phyloP scores from a whole-genome alignment of 2,888 invertebrate genomes.

The Heliconius sara region DNA sequence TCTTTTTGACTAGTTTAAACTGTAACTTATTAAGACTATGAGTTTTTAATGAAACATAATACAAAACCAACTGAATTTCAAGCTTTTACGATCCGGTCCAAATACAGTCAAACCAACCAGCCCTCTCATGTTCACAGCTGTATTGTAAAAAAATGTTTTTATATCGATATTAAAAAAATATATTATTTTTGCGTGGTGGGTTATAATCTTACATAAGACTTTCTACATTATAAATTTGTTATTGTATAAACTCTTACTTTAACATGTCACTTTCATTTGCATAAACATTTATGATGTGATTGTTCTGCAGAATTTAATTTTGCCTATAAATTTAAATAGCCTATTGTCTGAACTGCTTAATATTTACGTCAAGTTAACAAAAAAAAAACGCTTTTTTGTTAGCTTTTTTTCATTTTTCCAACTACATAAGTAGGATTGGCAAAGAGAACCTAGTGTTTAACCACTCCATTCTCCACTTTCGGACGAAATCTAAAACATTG shows the following conservation, averaged over 20 bases:
- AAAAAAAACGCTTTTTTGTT: neutral
- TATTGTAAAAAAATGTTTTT: too few species aligned
- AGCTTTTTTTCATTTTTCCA: neutral
- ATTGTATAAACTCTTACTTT: neutral
- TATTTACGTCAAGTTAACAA: neutral
- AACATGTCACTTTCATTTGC: slow-evolving; percentile 1
- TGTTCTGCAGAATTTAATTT: slow-evolving; percentile 1
- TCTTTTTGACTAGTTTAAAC: too few species aligned
- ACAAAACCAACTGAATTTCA: too few species aligned
- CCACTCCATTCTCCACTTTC: too few species aligned
- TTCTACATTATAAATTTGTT: neutral
- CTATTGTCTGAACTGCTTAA: neutral
- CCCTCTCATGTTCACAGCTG: too few species aligned
- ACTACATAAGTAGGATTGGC: neutral
- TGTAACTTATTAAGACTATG: too few species aligned
- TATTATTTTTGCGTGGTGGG: neutral
- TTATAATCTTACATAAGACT: neutral
- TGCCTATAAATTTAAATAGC: slow-evolving; percentile 10
- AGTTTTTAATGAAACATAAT: too few species aligned
- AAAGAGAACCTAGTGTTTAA: neutral
- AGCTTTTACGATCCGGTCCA: too few species aligned
- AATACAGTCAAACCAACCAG: too few species aligned
- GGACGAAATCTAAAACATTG: too few species aligned
- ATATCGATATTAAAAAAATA: neutral
- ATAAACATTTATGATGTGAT: slow-evolving; percentile 1